Conservation (phyloP, 1,140 invertebrate genomes). For the Trichomalopsis sarcophagae region DNA sequence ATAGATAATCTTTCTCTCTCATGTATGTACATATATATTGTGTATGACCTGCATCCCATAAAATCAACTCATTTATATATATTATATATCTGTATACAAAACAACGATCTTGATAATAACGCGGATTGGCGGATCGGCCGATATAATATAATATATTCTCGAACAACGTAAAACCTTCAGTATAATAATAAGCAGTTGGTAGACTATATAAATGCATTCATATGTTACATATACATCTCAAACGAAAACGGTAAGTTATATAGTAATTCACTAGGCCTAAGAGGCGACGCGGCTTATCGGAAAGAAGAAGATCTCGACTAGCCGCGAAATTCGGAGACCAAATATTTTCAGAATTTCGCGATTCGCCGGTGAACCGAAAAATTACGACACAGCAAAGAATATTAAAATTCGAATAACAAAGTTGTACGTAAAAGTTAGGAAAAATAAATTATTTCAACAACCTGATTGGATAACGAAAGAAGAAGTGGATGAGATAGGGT, state of each 20-base stretch:
- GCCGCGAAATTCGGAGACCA: constrained; percentile 8
- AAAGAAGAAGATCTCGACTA: not conserved
- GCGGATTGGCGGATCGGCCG: constrained; percentile 41
- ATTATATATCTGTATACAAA: constrained; percentile 23
- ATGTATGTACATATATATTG: constrained; percentile 28
- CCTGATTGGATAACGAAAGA: not conserved
- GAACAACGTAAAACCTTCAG: constrained; percentile 54
- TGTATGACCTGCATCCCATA: not conserved
- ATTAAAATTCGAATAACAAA: not conserved
- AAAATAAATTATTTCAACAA: not conserved
- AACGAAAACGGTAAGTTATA: constrained; percentile 66
- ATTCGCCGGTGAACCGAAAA: constrained; percentile 23
- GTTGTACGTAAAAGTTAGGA: not conserved
- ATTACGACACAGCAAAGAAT: constrained; percentile 16
- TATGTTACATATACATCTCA: constrained; percentile 61
- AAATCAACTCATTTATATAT: constrained; percentile 21
- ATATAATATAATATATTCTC: constrained; percentile 34
- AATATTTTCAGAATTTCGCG: not conserved
- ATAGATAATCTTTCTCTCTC: not conserved
- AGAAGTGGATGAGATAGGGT: constrained; percentile 47
- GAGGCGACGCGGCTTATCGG: constrained; percentile 65
- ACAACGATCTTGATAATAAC: constrained; percentile 42
- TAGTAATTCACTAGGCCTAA: constrained; percentile 74
- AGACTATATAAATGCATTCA: constrained; percentile 66
- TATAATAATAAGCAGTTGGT: constrained; percentile 60